Base-by-base conservation (phyloP, 2,113 vertebrate genomes). In the Acrocephalus arundinaceus region DNA sequence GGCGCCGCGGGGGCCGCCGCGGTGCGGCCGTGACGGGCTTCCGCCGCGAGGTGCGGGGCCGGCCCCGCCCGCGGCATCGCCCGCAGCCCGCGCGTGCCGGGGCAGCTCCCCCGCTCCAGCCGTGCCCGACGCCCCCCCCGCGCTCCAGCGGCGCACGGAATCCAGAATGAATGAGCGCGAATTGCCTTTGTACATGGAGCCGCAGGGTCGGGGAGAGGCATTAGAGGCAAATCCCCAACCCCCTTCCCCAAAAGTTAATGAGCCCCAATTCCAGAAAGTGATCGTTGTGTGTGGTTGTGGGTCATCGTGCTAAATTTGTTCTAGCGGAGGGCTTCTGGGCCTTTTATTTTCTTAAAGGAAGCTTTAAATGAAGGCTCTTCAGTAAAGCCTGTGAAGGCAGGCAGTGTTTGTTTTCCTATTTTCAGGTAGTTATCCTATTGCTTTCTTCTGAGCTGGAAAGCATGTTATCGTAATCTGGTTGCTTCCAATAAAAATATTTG, bases 401-500 rank as follows among this genome's bases (percentile, higher is more conserved):
- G 72, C 61, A 31, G 27, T 19, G 67, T 55, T 96, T 89, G 25
- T 89, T 95, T 92, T 78, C 49, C 51, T 57, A 0, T 83, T 95
- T 92, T 95, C 92, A 90, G 93, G 93, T 93, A 93, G 86, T 84
- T 74, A 55, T 93, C 84, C 27, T 52, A 2, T 67, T 85, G 84
- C 61, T 92, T 82, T 94, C 33, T 59, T 78, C 68, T 35, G 93
- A 75, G 76, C 62, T 90, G 73, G 70, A 75, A 67, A 87, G 76
- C 65, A 6, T 86, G 93, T 86, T 94, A 51, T 68, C 80, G 16
- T 89, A 80, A 72, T 84, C 61, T 59, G 18, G 27, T 59, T 66
- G 45, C n/a, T 79, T 87, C 84, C 93, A 95, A 13, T 68, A 82
- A 94, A 94, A 96, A 96, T 97, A 94, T 96, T 97, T 96, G 74